Percentiles rank a stretch among this genome's conserved stretches.
These are phyloP conservation scores for Nemotelus pantherinus DNA, from an alignment of 2,888 invertebrate genomes.

Conservation along the genomic window DNA sequence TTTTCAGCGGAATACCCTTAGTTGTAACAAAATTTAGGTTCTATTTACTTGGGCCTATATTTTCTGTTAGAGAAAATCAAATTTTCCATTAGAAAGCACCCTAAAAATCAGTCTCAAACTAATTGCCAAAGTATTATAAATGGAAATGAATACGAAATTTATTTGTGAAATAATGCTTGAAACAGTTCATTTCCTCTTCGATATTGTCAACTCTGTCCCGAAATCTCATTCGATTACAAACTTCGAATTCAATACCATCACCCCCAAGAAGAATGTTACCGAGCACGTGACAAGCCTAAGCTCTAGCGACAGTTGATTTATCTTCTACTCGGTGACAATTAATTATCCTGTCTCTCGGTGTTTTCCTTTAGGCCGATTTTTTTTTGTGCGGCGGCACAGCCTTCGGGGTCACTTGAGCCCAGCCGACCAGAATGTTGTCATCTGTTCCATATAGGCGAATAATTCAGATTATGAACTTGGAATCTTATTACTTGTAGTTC, in stretches of 20 bases:
- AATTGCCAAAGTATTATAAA: too few relatives aligned
- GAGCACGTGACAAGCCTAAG: slow-evolving; percentile 47
- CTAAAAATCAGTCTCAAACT: too few relatives aligned
- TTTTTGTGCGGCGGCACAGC: background rate
- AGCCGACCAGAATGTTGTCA: background rate
- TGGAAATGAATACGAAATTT: too few relatives aligned
- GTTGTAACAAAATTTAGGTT: too few relatives aligned
- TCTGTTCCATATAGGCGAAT: background rate
- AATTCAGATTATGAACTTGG: slow-evolving; percentile 21
- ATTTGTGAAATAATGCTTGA: too few relatives aligned
- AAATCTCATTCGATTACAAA: background rate
- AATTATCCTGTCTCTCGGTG: slow-evolving; percentile 46
- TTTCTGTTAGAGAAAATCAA: too few relatives aligned
- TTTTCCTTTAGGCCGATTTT: slow-evolving; percentile 16
- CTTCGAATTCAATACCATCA: background rate
- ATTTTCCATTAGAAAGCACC: too few relatives aligned
- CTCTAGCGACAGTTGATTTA: slow-evolving; percentile 50
- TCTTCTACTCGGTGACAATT: slow-evolving; percentile 47
- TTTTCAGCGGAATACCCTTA: too few relatives aligned
- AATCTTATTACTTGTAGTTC: slow-evolving; percentile 27
- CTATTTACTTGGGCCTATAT: too few relatives aligned
- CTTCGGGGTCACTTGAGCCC: background rate
- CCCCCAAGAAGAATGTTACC: slow-evolving; percentile 1
- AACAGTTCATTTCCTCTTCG: too few relatives aligned
- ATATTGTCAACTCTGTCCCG: too few relatives aligned